Base-by-base conservation (phyloP, 1,140 invertebrate genomes). In the Diorhabda carinulata region DNA sequence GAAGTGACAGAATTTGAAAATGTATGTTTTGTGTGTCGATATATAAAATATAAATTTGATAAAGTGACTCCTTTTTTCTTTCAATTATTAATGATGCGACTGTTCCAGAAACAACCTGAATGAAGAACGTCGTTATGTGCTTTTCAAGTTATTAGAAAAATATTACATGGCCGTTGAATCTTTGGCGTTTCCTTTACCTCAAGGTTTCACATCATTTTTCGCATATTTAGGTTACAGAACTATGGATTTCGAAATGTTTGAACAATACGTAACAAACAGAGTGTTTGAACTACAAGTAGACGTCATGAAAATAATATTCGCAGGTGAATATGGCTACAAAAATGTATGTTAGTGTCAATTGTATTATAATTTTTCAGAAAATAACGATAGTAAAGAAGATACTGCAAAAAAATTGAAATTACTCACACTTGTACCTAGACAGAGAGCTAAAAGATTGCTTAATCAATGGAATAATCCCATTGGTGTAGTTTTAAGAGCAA, bases 241-340 rank as follows among this genome's bases (percentile, higher is more conserved):
- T 2, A 78, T 94, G 64, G 85, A 87, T 60, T 92, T 90, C 79
- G 83, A 88, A 59, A 89, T 89, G 74, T 94, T 94, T 78, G 74
- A 92, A 52, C 91, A 93, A 79, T 92, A 93, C 78, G 88, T 93
- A 52, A 88, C 91, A 72, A 84, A 91, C 66, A 90, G 90, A 75
- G 91, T 93, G 61, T 91, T 94, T 72, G 92, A 94, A 76, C 80
- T 95, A 64, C 92, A 94, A 84, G 90, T 94, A 42, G 92, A 95
- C 77, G 92, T 94, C 2, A 89, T 93, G 79, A 94, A 94, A 84
- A 86, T 87, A 61, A 92, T 94, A 70, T 88, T 94, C 77, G 87
- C 88, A 73, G 89, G 91, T 93, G 77, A 80, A 66, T 76, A 66
- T 65, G 25, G 25, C 1, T 25, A 25, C 25, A 25, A 25, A 25